A percentile compares a stretch with the other conserved stretches of the same genome.
Conservation (phyloP, 2,113 vertebrate genomes). For the Hypanus sabinus region DNA sequence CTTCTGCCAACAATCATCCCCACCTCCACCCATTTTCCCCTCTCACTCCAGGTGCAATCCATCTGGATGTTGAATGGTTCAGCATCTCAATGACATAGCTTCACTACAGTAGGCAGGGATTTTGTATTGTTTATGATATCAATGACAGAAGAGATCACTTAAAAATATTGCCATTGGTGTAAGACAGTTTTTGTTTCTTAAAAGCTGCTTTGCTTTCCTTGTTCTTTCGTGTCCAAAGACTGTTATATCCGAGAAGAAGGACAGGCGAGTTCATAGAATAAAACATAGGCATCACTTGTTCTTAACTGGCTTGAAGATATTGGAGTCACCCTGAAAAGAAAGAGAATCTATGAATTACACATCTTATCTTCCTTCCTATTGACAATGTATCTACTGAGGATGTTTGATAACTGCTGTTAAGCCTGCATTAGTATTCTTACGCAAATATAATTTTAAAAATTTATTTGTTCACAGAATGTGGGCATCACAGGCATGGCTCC, state of each 20-base stretch:
- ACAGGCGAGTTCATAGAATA: conserved; percentile 88
- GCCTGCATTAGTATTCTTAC: not conserved
- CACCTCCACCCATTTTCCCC: not conserved
- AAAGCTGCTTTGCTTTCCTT: conserved; percentile 3
- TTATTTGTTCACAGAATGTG: too few relatives aligned
- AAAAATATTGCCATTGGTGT: not conserved
- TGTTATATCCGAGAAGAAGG: conserved; percentile 72
- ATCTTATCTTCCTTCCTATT: not conserved
- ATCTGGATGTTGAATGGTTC: not conserved
- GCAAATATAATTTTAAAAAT: not conserved
- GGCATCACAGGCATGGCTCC: too few relatives aligned
- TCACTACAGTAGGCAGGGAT: not conserved
- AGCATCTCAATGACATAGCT: not conserved
- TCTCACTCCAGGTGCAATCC: not conserved
- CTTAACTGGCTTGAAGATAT: conserved; percentile 92
- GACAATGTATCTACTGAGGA: not conserved
- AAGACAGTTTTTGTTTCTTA: not conserved
- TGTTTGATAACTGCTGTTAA: not conserved
- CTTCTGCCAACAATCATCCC: not conserved
- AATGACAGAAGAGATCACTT: not conserved
- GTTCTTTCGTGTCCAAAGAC: not conserved
- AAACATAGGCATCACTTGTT: conserved; percentile 89
- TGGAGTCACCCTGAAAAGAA: conserved; percentile 72
- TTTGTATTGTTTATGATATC: not conserved
- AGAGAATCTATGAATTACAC: not conserved